phyloP scores from a whole-genome alignment of 2,113 vertebrate genomes.

The Accipiter virgatus region DNA sequence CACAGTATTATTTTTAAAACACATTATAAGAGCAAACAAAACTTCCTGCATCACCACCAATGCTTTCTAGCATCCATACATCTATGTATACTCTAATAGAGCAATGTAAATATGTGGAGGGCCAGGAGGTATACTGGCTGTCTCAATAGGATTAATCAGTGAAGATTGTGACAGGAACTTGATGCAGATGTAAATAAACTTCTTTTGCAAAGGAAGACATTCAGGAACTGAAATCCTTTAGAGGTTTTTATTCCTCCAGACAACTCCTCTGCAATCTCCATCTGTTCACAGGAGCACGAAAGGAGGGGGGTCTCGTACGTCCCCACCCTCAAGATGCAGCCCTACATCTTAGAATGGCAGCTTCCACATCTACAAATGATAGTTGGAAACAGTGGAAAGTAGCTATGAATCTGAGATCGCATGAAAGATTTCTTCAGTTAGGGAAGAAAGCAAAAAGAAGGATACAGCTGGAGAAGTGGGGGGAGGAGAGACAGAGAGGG shows the following conservation, averaged over 20 bases:
- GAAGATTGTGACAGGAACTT: background rate
- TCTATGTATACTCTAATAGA: background rate
- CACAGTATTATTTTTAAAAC: background rate
- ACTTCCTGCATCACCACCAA: background rate
- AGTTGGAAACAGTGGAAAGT: background rate
- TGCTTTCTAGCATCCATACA: background rate
- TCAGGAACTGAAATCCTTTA: background rate
- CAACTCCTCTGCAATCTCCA: background rate
- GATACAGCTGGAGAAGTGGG: background rate
- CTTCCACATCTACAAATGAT: background rate
- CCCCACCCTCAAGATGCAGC: background rate
- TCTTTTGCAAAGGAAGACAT: background rate
- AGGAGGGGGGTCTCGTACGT: background rate
- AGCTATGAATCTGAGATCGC: background rate
- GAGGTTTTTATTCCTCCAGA: background rate
- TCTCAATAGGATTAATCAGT: slow-evolving; percentile 40
- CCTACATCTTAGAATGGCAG: background rate
- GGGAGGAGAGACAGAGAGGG: background rate
- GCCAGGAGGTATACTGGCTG: background rate
- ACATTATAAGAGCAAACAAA: background rate
- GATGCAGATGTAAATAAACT: background rate
- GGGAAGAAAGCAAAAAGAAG: background rate
- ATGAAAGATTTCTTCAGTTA: background rate
- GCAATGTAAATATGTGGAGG: background rate
- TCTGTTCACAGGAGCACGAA: too few species aligned